Percentiles rank a stretch among this genome's conserved stretches.
These are phyloP conservation scores for Lagopus muta DNA, from an alignment of 2,113 vertebrate species.

Conservation along the genomic window DNA sequence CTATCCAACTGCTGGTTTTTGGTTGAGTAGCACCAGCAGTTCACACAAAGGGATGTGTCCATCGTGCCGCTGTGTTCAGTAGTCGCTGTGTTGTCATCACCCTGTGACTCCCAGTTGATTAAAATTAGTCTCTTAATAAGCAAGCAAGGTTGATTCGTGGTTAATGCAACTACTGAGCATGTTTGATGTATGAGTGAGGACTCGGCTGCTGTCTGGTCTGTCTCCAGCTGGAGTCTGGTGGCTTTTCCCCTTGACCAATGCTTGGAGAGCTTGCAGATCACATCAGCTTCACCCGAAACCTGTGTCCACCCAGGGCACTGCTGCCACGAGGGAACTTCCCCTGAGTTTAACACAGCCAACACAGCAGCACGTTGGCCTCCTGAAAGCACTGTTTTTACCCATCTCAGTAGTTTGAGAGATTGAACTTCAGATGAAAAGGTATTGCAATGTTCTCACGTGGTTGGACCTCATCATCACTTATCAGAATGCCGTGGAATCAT, in stretches of 20 bases:
- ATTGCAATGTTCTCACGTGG: background rate
- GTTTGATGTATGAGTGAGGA: background rate
- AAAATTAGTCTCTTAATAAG: background rate
- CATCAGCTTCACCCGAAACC: background rate
- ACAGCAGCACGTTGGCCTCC: background rate
- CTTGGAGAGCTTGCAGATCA: background rate
- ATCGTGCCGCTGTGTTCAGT: accelerated
- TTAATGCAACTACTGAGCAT: background rate
- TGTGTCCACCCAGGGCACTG: accelerated
- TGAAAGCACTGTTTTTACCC: background rate
- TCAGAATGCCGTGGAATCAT: background rate
- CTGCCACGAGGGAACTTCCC: background rate
- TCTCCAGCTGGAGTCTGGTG: background rate
- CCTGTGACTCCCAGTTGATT: background rate
- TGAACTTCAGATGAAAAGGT: accelerated
- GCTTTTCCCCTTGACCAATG: background rate
- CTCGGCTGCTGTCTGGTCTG: background rate
- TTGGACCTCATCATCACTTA: background rate
- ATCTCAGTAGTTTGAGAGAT: background rate
- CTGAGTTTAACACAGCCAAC: background rate
- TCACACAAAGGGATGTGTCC: accelerated
- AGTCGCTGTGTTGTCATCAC: background rate
- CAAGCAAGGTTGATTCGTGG: background rate
- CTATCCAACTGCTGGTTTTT: background rate
- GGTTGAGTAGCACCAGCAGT: accelerated